Percentiles rank a stretch among this genome's conserved stretches.
Conservation (phyloP, 2,113 vertebrate genomes). For the Syngnathoides biaculeatus region DNA sequence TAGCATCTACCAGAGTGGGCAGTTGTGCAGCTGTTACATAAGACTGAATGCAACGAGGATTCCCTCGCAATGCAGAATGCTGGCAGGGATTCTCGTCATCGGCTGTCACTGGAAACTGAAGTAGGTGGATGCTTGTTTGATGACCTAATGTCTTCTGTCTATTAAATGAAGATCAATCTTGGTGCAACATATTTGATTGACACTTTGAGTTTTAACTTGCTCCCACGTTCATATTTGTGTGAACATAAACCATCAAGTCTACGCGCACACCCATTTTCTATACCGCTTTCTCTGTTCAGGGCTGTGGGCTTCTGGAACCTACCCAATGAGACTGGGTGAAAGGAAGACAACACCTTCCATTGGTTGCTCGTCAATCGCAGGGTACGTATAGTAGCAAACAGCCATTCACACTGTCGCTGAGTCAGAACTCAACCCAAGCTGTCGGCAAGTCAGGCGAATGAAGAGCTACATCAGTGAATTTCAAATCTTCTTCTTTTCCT, state of each 20-base stretch:
- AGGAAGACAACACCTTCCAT: not conserved
- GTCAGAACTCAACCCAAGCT: too few species aligned
- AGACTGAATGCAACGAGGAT: slow-evolving; percentile 28
- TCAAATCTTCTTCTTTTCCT: too few species aligned
- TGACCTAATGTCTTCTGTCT: slow-evolving; percentile 35
- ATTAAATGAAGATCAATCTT: slow-evolving; percentile 21
- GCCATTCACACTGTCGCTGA: not conserved
- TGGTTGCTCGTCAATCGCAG: not conserved
- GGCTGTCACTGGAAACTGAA: slow-evolving; percentile 29
- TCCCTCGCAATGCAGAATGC: slow-evolving; percentile 5
- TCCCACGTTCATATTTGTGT: not conserved
- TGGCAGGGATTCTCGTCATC: slow-evolving; percentile 21
- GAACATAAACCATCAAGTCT: slow-evolving; percentile 5
- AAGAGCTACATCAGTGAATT: too few species aligned
- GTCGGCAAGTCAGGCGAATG: too few species aligned
- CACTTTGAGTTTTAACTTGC: slow-evolving; percentile 13
- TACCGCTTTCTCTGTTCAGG: not conserved
- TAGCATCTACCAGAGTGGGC: not conserved
- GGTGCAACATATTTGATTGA: slow-evolving; percentile 23
- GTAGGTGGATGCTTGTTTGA: slow-evolving; percentile 17
- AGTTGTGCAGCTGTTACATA: slow-evolving; percentile 13
- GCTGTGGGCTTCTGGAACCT: not conserved
- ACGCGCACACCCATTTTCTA: not conserved
- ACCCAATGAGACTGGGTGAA: not conserved
- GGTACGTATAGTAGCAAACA: not conserved